A percentile compares a stretch with the other conserved stretches of the same genome.
These are phyloP conservation scores for Actinopyga echinites DNA, from an alignment of 53 echinoderm and acorn worm genomes.

Conservation along the genomic window DNA sequence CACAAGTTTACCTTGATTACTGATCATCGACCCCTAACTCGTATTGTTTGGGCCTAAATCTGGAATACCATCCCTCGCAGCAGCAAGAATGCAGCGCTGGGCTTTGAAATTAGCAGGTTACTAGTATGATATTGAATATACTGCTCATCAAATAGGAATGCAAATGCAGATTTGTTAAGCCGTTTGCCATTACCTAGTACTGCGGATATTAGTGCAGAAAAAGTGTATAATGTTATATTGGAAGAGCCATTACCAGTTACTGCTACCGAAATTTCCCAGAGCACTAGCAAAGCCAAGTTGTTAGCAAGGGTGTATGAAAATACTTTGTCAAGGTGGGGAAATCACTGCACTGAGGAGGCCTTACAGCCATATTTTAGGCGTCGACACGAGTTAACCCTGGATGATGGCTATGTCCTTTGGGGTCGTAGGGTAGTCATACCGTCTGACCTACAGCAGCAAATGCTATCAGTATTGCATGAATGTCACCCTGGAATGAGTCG, in stretches of 20 bases:
- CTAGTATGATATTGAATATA: slow-evolving; percentile 36
- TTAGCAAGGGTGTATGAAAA: background rate
- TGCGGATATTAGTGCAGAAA: background rate
- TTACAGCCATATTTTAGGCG: background rate
- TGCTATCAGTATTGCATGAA: too few species aligned
- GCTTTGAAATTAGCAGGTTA: slow-evolving; percentile 30
- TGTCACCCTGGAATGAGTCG: too few species aligned
- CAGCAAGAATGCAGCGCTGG: slow-evolving; percentile 15
- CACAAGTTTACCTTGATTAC: too few species aligned
- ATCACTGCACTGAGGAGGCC: background rate
- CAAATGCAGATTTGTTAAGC: slow-evolving; percentile 22
- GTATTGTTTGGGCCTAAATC: background rate
- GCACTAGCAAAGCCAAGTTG: background rate
- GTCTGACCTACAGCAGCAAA: too few species aligned
- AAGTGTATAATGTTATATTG: background rate
- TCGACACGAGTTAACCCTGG: background rate
- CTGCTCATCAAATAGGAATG: slow-evolving; percentile 14
- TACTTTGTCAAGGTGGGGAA: background rate
- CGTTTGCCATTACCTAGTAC: background rate
- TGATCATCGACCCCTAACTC: too few species aligned
- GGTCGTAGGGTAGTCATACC: background rate
- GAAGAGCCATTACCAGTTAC: background rate
- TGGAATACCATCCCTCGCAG: slow-evolving; percentile 25
- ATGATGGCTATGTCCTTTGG: background rate
- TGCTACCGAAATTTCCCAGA: background rate